Conservation (phyloP, 2,888 invertebrate genomes). For the Callimorpha dominula region DNA sequence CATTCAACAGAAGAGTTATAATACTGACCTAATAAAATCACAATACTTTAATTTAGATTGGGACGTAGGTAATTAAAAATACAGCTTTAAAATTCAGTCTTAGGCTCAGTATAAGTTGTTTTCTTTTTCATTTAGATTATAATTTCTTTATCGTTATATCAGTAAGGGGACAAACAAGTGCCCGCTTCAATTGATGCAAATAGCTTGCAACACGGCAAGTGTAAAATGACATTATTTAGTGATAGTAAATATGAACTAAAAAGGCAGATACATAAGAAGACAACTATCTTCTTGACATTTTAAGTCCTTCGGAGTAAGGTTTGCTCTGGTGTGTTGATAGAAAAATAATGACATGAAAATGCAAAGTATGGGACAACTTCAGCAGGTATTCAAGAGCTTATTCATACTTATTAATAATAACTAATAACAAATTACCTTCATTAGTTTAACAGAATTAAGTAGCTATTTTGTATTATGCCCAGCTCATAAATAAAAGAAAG, state of each 20-base stretch:
- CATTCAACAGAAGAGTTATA: slow-evolving; percentile 14
- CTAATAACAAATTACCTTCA: too few species aligned
- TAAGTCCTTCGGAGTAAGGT: too few species aligned
- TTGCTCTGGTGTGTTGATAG: not conserved
- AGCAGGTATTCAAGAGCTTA: not conserved
- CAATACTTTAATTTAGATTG: slow-evolving; percentile 4
- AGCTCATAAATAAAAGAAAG: not conserved
- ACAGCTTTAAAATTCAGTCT: not conserved
- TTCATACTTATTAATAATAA: not conserved
- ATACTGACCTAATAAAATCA: slow-evolving; percentile 15
- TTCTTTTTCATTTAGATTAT: not conserved
- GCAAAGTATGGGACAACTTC: not conserved
- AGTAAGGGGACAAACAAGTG: not conserved
- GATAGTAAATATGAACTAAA: not conserved
- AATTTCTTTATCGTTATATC: not conserved
- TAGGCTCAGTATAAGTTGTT: not conserved
- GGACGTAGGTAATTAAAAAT: not conserved
- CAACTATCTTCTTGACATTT: not conserved
- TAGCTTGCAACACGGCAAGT: not conserved
- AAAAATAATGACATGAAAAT: not conserved
- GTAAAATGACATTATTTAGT: not conserved
- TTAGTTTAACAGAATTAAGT: not conserved
- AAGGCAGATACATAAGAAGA: too few species aligned
- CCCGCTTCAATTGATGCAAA: not conserved
- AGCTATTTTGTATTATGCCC: not conserved